Conservation (phyloP, 2,113 vertebrate genomes). For the Ochotona curzoniae region DNA sequence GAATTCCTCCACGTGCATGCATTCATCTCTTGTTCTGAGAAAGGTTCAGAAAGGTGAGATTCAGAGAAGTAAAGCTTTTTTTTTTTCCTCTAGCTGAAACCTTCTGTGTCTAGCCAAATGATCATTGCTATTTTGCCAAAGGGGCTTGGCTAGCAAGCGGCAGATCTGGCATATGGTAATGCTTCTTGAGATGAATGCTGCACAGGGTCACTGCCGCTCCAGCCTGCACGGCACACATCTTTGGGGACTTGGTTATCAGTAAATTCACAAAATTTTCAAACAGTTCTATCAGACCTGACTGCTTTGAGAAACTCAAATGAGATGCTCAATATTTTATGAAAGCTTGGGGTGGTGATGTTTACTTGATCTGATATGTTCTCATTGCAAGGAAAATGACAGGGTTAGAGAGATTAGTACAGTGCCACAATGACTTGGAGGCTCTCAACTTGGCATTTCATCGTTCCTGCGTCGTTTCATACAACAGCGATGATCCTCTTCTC, state of each 20-base stretch:
- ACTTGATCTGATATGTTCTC: slow-evolving; percentile 48
- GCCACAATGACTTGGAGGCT: neutral
- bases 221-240: neutral
- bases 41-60: neutral
- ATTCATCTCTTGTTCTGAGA: neutral
- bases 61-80: neutral
- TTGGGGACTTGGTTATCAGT: slow-evolving; percentile 33
- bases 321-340: slow-evolving; percentile 76
- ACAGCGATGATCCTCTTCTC: neutral
- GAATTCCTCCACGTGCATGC: neutral
- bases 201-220: too few relatives aligned
- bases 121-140: neutral
- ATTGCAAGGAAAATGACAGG: neutral
- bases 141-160: neutral
- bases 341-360: slow-evolving; percentile 60
- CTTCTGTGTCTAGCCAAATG: neutral
- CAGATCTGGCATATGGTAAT: neutral
- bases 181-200: neutral
- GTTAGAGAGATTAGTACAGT: neutral
- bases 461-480: neutral
- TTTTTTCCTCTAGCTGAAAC: neutral
- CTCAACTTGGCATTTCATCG: neutral
- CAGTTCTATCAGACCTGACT: slow-evolving; percentile 4
- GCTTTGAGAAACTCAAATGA: slow-evolving; percentile 71
- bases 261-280: slow-evolving; percentile 62